Evolutionary conservation across 2,888 invertebrate genomes (phyloP).

Genomic region (Zelleria hepariella): DNA sequence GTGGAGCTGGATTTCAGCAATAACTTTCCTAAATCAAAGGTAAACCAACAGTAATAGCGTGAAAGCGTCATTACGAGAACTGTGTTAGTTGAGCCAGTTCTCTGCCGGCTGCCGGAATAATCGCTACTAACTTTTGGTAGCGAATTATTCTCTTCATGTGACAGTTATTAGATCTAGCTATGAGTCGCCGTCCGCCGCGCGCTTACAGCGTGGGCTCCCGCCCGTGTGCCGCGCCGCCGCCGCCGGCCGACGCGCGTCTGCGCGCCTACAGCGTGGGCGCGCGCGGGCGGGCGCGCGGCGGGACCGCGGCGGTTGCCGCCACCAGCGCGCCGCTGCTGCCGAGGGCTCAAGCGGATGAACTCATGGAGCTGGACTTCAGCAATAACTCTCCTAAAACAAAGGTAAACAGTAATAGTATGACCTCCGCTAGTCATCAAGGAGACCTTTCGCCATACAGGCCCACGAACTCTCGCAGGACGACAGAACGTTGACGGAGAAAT

Average conservation of each 20-base stretch:
- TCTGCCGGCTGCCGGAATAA: too few relatives aligned
- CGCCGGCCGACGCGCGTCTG: slow-evolving; percentile 67
- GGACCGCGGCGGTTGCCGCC: slow-evolving; percentile 29
- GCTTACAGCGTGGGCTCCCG: slow-evolving; percentile 90
- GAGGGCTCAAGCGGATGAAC: slow-evolving; percentile 76
- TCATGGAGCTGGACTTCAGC: slow-evolving; percentile 81
- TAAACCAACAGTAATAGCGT: too few relatives aligned
- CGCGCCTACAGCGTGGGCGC: slow-evolving; percentile 84
- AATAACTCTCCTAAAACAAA: slow-evolving; percentile 33
- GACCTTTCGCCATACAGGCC: too few relatives aligned
- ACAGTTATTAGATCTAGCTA: too few relatives aligned
- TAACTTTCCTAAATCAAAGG: too few relatives aligned
- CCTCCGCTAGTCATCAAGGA: too few relatives aligned
- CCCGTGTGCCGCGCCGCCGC: slow-evolving; percentile 63
- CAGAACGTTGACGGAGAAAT: too few relatives aligned
- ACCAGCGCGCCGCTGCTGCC: slow-evolving; percentile 13
- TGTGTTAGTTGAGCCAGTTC: too few relatives aligned
- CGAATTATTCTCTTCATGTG: too few relatives aligned
- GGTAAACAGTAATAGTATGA: background rate
- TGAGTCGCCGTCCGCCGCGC: slow-evolving; percentile 80
- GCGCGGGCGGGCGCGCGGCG: slow-evolving; percentile 70
- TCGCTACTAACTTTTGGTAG: too few relatives aligned
- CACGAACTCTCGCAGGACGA: too few relatives aligned
- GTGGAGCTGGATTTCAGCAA: slow-evolving; percentile 81
- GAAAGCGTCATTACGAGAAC: too few relatives aligned